Percentiles rank a stretch among this genome's conserved stretches.
Evolutionary conservation across 2,113 vertebrate genomes (phyloP).

Genomic region (Panthera leo): DNA sequence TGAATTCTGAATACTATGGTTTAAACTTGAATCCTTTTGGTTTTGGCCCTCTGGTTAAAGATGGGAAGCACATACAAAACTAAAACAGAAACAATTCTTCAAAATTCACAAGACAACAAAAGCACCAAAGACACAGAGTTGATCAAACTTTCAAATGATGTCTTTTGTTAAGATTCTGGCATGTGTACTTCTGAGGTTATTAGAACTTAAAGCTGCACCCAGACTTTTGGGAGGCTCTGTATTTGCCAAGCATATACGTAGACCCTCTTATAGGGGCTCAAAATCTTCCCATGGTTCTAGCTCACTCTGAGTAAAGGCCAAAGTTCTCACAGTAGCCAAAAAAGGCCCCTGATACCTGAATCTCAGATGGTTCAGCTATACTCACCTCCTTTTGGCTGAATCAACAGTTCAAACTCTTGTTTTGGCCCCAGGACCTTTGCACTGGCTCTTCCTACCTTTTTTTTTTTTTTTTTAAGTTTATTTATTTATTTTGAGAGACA

Average conservation of each 20-base stretch:
- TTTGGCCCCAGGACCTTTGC: background rate
- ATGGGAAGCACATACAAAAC: background rate
- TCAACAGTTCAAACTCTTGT: background rate
- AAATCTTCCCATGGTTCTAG: background rate
- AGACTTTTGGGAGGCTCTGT: background rate
- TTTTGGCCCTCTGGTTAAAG: background rate
- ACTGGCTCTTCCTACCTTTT: background rate
- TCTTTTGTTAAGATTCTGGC: background rate
- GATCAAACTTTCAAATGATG: background rate
- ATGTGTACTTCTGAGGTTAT: background rate
- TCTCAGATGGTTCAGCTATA: background rate
- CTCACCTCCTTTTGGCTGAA: background rate
- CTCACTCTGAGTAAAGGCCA: background rate
- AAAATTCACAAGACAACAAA: background rate
- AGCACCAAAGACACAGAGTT: background rate
- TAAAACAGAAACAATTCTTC: background rate
- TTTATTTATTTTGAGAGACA: too few species aligned
- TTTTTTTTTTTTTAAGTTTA: too few species aligned
- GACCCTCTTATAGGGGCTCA: background rate
- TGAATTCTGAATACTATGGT: background rate
- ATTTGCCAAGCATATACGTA: background rate
- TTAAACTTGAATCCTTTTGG: conserved; percentile 13
- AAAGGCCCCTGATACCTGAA: background rate
- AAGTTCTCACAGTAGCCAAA: background rate
- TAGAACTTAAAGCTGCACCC: background rate